phyloP scores from a whole-genome alignment of 2,888 invertebrate species.

The Himalopsyche japonica region DNA sequence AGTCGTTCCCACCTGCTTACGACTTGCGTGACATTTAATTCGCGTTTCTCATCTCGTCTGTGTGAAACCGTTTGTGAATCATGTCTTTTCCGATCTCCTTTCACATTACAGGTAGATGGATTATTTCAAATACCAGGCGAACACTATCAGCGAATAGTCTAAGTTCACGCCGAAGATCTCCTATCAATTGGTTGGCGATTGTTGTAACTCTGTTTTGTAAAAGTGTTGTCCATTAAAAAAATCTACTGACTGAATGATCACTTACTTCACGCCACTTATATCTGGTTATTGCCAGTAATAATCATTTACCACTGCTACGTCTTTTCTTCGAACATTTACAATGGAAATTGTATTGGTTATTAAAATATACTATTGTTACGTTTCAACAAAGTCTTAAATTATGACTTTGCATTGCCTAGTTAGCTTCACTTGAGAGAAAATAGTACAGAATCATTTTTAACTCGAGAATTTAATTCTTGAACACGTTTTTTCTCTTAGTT shows the following conservation, averaged over 20 bases:
- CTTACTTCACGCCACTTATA: neutral
- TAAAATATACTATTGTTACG: neutral
- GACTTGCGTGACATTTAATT: neutral
- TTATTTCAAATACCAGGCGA: neutral
- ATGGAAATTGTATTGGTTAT: neutral
- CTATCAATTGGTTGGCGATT: neutral
- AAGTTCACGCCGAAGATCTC: neutral
- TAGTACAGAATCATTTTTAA: too few species aligned
- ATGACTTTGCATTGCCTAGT: too few species aligned
- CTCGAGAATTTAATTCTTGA: too few species aligned
- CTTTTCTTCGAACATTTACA: neutral
- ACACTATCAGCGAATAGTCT: neutral
- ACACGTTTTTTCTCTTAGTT: too few species aligned
- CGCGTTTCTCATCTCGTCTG: neutral
- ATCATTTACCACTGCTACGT: neutral
- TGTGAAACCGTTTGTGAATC: neutral
- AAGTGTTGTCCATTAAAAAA: neutral
- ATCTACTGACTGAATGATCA: neutral
- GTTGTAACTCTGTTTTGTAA: neutral
- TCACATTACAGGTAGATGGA: neutral
- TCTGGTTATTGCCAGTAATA: neutral
- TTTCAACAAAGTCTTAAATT: neutral
- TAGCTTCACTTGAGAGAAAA: too few species aligned
- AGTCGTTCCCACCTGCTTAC: neutral
- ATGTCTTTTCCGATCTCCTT: neutral